Conservation (phyloP, 2,888 invertebrate species). For the Troides helena region DNA sequence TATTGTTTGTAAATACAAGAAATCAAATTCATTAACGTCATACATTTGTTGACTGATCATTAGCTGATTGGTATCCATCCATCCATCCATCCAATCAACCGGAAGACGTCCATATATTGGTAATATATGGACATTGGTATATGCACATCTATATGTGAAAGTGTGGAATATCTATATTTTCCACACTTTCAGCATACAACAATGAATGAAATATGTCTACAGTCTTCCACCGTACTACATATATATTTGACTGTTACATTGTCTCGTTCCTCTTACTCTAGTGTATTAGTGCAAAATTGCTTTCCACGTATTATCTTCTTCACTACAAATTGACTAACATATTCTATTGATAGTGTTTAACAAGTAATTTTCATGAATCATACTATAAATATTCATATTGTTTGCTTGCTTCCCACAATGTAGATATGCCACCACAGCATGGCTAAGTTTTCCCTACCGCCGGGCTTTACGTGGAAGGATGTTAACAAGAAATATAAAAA, state of each 20-base stretch:
- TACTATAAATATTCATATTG: slow-evolving; percentile 38
- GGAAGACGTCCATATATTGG: too few relatives aligned
- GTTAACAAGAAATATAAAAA: slow-evolving; percentile 66
- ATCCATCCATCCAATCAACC: too few relatives aligned
- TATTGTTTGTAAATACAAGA: too few relatives aligned
- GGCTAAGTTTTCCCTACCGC: slow-evolving; percentile 66
- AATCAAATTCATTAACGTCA: too few relatives aligned
- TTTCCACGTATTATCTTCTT: slow-evolving; percentile 4
- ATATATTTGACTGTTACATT: neutral
- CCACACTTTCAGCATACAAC: neutral
- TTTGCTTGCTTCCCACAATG: slow-evolving; percentile 62
- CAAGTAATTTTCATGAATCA: slow-evolving; percentile 24
- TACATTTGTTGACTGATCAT: neutral
- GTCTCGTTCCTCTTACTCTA: neutral
- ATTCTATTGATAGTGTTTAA: slow-evolving; percentile 6
- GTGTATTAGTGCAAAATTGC: slow-evolving; percentile 1
- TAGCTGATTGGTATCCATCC: neutral
- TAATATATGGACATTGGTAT: too few relatives aligned
- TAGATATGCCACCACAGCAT: slow-evolving; percentile 67
- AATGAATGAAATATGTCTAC: slow-evolving; percentile 18
- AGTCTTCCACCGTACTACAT: neutral
- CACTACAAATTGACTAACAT: slow-evolving; percentile 12
- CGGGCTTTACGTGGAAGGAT: slow-evolving; percentile 73
- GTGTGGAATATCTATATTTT: too few relatives aligned
- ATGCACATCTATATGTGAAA: too few relatives aligned